A percentile compares a stretch with the other conserved stretches of the same genome.
phyloP scores from a whole-genome alignment of 2,888 invertebrate species.

The Cordilura impudica region DNA sequence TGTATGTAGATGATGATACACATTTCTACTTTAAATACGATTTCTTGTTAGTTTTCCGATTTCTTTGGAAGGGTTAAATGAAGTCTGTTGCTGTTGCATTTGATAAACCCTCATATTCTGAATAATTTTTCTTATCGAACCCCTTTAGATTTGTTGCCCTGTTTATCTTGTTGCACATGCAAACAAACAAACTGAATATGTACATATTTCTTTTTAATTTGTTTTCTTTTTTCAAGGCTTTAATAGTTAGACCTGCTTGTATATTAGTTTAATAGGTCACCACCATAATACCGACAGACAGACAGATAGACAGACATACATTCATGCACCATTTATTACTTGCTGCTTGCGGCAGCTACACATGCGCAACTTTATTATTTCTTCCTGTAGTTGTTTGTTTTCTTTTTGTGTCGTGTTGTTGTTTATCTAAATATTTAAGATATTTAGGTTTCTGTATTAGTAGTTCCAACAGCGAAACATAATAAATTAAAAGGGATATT shows the following conservation, averaged over 20 bases:
- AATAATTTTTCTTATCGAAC: conserved; percentile 7
- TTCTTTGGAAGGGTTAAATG: neutral
- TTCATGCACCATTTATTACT: neutral
- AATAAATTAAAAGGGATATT: neutral
- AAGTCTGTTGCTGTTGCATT: neutral
- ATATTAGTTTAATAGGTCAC: conserved; percentile 62
- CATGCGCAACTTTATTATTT: conserved; percentile 36
- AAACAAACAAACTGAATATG: neutral
- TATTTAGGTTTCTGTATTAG: conserved; percentile 43
- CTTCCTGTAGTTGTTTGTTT: neutral
- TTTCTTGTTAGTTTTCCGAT: too few relatives aligned
- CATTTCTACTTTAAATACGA: too few relatives aligned
- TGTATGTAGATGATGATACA: too few relatives aligned
- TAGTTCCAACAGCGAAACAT: conserved; percentile 4
- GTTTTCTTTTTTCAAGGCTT: conserved; percentile 46
- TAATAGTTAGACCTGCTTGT: conserved; percentile 57
- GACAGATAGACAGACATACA: neutral
- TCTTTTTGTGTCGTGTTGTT: conserved; percentile 3
- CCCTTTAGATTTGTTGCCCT: neutral
- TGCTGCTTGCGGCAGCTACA: conserved; percentile 30
- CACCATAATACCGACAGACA: too few relatives aligned
- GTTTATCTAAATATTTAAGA: conserved; percentile 24
- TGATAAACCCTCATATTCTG: conserved; percentile 1
- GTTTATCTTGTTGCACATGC: conserved; percentile 2
- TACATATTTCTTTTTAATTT: conserved; percentile 20